Evolutionary conservation across 2,113 vertebrate genomes (phyloP), one percentile per base, ranked within the genome.

Genomic region (Euleptes europaea): DNA sequence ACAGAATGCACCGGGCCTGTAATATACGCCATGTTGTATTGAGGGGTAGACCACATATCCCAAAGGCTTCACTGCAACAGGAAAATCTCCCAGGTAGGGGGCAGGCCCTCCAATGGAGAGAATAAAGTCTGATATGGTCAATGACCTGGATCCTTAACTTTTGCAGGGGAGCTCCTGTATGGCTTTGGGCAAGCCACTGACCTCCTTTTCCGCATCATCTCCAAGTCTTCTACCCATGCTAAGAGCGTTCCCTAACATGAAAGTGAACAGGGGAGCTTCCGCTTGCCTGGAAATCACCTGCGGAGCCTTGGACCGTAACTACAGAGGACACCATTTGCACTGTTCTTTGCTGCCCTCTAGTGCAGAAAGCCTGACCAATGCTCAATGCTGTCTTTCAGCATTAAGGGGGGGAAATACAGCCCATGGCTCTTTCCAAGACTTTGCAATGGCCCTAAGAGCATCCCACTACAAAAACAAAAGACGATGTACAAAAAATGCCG

Each of bases 311-410:
- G 23, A 31, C 3, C 9, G 31, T 12, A 72, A 38, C 72, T 19
- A 33, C 9, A 35, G 21, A 76, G 1, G 15, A 40, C 2, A 5
- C 11, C 8, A n/a, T 28, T n/a, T 71, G 19, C 57, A 9, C 11
- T 83, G 82, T 44, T 65, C 33, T 38, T 31, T 67, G 63, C 82
- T 67, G 82, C 82, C 82, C 82, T 40, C 82, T 84, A 40, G 82
- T 51, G 82, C 28, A 35, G 72, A 38, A 13, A 54, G 2, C 28
- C 1, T 7, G 17, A 23, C 21, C 1, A 4, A 31, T 10, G 10
- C 21, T 60, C 38, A 6, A 26, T 15, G 8, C 3, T 40, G 9
- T 9, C 21, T 21, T 40, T 78, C 35, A 40, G 28, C 38, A 6
- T 38, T 31, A n/a, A n/a, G 40, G 17, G 65, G 26, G 42, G 14